Evolutionary conservation across 2,797 vertebrate species (phyloP).

Genomic region (Cygnus olor): DNA sequence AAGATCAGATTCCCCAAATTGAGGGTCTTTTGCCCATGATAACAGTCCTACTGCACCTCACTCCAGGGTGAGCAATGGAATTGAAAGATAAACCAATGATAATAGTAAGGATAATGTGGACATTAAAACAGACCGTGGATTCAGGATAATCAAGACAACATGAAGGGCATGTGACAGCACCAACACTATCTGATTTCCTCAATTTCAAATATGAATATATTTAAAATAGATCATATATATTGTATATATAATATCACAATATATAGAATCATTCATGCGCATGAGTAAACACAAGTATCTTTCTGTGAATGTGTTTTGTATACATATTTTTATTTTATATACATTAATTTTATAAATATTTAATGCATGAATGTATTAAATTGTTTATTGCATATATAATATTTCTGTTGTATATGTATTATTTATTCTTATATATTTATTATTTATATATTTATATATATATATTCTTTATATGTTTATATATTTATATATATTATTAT

Average conservation of each 20-base stretch:
- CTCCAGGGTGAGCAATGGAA: not conserved
- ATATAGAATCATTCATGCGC: not conserved
- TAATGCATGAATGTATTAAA: not conserved
- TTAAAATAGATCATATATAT: not conserved
- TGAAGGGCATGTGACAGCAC: not conserved
- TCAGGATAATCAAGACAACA: not conserved
- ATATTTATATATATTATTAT: too few species aligned
- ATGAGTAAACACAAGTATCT: not conserved
- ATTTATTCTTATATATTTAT: too few species aligned
- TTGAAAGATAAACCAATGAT: not conserved
- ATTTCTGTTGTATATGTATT: not conserved
- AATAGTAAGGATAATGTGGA: not conserved
- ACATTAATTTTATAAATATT: not conserved
- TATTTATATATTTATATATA: too few species aligned
- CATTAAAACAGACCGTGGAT: not conserved
- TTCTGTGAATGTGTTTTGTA: not conserved
- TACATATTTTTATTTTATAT: too few species aligned
- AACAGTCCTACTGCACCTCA: not conserved
- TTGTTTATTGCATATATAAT: not conserved
- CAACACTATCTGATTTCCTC: not conserved
- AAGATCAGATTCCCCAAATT: not conserved
- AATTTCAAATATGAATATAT: not conserved
- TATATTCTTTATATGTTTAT: too few species aligned
- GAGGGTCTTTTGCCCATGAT: not conserved
- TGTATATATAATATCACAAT: not conserved